Conservation (phyloP, 30 jellyfish, hydroid and myxozoan species). For the Morbakka virulenta region DNA sequence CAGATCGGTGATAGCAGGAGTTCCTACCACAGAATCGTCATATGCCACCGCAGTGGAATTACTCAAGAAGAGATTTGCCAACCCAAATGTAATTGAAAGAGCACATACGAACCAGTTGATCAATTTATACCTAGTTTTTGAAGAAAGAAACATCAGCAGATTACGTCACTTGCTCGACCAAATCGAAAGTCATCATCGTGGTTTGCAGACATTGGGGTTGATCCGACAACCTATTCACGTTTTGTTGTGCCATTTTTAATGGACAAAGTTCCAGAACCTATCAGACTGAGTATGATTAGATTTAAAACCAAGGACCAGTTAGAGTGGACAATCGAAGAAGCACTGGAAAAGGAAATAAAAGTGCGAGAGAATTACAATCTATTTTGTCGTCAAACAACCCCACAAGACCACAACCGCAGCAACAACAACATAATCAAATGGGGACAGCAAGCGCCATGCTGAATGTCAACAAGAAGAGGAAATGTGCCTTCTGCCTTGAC, state of each 20-base stretch:
- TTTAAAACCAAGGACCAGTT: neutral
- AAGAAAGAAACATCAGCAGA: no score
- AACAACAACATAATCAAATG: neutral
- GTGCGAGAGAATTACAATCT: conserved; percentile 14
- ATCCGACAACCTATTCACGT: conserved; percentile 4
- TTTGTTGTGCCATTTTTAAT: conserved; percentile 3
- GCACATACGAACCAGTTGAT: no score
- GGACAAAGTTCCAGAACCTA: conserved; percentile 1
- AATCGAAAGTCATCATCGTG: no score
- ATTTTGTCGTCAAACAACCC: neutral
- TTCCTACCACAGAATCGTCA: no score
- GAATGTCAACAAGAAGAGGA: neutral
- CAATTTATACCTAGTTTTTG: no score
- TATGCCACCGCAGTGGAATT: no score
- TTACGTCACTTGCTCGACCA: no score
- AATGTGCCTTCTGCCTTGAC: conserved; percentile 21
- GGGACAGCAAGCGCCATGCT: neutral
- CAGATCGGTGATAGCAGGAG: no score
- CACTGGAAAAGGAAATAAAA: conserved; percentile 9
- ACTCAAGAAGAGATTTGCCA: neutral
- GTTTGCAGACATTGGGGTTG: neutral
- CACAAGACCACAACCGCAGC: no score
- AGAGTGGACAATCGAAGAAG: neutral
- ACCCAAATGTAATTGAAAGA: neutral
- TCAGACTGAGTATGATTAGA: neutral